Conservation (phyloP, 1,140 invertebrate genomes). For the Drosophila neocordata region DNA sequence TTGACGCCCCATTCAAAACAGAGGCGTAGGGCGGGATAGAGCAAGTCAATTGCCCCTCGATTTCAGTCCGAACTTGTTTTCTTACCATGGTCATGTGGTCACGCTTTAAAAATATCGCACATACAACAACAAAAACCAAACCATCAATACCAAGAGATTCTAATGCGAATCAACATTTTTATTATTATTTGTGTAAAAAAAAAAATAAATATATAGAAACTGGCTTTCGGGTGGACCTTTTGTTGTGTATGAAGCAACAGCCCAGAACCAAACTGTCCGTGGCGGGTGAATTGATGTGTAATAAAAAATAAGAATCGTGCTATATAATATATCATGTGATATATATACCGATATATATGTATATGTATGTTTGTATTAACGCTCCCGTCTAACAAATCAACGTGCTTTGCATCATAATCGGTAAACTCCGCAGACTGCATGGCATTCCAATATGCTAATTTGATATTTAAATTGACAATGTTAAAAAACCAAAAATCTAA, state of each 20-base stretch:
- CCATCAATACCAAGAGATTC: slow-evolving; percentile 39
- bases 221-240: slow-evolving; percentile 19
- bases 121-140: slow-evolving; percentile 19
- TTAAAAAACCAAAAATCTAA: slow-evolving; percentile 11
- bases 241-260: slow-evolving; percentile 29
- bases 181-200: slow-evolving; percentile 17
- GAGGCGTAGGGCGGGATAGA: neutral
- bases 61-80: slow-evolving; percentile 42
- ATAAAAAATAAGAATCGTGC: slow-evolving; percentile 36
- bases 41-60: slow-evolving; percentile 39
- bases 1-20: slow-evolving; percentile 13
- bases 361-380: neutral
- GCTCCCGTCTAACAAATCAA: neutral
- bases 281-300: slow-evolving; percentile 43
- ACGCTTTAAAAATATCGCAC: slow-evolving; percentile 74
- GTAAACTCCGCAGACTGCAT: slow-evolving; percentile 51
- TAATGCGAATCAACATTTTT: slow-evolving; percentile 41
- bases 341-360: neutral
- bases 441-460: slow-evolving; percentile 69
- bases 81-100: slow-evolving; percentile 51
- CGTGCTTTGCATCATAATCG: slow-evolving; percentile 64
- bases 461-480: slow-evolving; percentile 58
- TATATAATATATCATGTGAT: slow-evolving; percentile 1
- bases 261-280: slow-evolving; percentile 42
- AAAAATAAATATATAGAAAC: too few species aligned